phyloP scores from a whole-genome alignment of 2,113 vertebrate genomes.

The Leiothrix lutea region DNA sequence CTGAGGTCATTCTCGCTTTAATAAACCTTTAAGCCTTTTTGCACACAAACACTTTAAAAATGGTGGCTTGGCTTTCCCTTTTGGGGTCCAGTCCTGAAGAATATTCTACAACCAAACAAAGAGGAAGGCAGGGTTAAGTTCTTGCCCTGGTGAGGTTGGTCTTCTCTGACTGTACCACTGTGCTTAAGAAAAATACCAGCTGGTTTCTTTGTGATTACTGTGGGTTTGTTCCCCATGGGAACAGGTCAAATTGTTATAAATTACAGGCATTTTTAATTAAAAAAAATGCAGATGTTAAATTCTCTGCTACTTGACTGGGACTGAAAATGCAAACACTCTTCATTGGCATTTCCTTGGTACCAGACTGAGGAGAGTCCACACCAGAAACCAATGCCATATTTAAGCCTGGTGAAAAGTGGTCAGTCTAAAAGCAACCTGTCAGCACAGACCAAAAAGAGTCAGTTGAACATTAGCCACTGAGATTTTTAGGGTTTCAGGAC shows the following conservation, averaged over 20 bases:
- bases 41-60: neutral
- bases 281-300: neutral
- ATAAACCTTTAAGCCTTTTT: neutral
- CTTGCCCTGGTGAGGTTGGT: neutral
- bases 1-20: neutral
- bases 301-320: rapidly evolving
- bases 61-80: neutral
- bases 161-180: neutral
- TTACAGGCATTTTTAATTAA: neutral
- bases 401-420: neutral
- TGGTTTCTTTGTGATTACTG: neutral
- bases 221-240: neutral
- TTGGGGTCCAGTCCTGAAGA: neutral
- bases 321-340: neutral
- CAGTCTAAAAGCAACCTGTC: neutral
- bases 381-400: neutral
- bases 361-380: neutral
- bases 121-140: neutral
- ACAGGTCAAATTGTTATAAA: neutral
- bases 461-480: neutral
- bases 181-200: neutral
- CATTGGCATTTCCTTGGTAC: rapidly evolving
- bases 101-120: neutral
- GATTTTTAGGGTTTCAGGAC: neutral
- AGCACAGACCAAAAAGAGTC: neutral